Conservation (phyloP, 1,140 invertebrate species). For the Cotesia chilonis region DNA sequence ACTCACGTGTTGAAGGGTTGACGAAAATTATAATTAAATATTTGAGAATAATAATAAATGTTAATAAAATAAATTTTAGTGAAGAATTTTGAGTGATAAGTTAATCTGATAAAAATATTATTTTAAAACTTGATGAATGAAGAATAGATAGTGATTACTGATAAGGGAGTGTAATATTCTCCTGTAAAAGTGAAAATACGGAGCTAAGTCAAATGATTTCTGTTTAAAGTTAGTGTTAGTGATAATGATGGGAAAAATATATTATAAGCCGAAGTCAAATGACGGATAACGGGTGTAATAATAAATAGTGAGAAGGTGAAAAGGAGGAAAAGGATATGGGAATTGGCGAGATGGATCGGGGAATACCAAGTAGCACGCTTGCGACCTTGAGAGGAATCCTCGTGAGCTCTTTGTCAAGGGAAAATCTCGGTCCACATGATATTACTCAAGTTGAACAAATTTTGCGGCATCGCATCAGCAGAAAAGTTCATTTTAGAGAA, state of each 20-base stretch:
- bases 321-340: conserved; percentile 52
- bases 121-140: no score
- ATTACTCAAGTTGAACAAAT: conserved; percentile 54
- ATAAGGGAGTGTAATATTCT: no score
- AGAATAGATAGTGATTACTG: no score
- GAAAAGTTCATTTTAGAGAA: conserved; percentile 56
- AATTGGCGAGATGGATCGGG: conserved; percentile 61
- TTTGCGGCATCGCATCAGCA: conserved; percentile 48
- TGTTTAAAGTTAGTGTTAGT: background rate
- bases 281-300: conserved; percentile 11
- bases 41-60: no score
- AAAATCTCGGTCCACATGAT: conserved; percentile 68
- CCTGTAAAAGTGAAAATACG: no score
- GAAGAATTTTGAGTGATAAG: no score
- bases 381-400: conserved; percentile 70
- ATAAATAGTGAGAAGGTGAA: conserved; percentile 10
- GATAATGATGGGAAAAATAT: background rate
- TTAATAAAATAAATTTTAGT: no score
- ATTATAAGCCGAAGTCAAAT: background rate
- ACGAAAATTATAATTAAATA: no score
- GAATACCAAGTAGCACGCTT: conserved; percentile 66
- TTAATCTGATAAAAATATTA: no score
- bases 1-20: no score
- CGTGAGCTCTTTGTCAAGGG: conserved; percentile 69
- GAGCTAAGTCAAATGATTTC: background rate